Conservation (phyloP, 2,888 invertebrate genomes). For the Torymus aiolomorphi region DNA sequence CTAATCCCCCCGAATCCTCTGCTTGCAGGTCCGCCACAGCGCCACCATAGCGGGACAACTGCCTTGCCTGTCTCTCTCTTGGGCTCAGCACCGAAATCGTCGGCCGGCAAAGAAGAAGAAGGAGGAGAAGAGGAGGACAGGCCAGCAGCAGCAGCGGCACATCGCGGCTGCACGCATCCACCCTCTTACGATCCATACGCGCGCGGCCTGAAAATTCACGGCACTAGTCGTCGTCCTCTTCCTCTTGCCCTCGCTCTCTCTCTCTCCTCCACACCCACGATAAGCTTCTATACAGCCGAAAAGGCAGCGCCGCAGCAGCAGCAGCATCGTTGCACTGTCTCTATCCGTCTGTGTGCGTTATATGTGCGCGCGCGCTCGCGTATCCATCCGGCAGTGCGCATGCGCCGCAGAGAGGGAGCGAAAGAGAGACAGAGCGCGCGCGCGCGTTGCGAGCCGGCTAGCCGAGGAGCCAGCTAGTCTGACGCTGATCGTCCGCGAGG, state of each 20-base stretch:
- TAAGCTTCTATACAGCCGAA: conserved; percentile 26
- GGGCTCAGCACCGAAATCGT: too few species aligned
- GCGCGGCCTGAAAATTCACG: too few species aligned
- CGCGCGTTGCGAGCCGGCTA: conserved; percentile 42
- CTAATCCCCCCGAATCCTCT: conserved; percentile 27
- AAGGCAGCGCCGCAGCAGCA: conserved; percentile 9
- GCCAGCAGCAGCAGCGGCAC: neutral
- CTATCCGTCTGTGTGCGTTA: too few species aligned
- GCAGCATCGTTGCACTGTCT: neutral
- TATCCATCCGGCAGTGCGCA: too few species aligned
- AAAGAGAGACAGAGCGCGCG: conserved; percentile 8
- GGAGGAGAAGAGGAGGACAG: conserved; percentile 28
- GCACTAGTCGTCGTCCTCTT: too few species aligned
- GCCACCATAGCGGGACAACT: conserved; percentile 10
- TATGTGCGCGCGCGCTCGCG: too few species aligned
- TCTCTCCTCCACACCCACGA: conserved; percentile 30
- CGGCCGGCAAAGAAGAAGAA: too few species aligned
- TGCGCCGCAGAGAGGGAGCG: neutral
- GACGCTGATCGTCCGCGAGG: conserved; percentile 64
- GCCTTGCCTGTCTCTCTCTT: neutral
- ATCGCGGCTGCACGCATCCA: too few species aligned
- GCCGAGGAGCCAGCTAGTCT: conserved; percentile 59
- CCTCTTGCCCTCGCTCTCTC: too few species aligned
- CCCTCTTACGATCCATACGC: too few species aligned
- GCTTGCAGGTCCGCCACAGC: conserved; percentile 47